Base-by-base conservation (phyloP, 1,140 invertebrate species). In the Drosophila pachea region DNA sequence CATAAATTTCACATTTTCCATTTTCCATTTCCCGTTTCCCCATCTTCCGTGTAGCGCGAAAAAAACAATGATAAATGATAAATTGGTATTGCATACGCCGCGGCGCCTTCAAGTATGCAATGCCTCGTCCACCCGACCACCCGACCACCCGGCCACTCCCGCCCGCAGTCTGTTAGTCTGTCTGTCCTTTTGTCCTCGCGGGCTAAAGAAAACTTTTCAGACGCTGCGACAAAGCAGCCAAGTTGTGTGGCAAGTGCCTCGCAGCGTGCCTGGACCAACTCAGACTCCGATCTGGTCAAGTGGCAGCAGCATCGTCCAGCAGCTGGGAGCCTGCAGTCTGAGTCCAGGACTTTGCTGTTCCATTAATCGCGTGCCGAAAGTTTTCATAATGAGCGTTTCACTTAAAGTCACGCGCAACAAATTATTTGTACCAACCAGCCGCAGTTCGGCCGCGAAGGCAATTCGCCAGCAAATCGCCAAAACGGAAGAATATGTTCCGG, bases 51-150 rank as follows among this genome's bases (percentile, higher is more conserved):
- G 22, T 22, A 14, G 12, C 50, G 52, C 55, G 45, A 45, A 65
- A 66, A 66, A 66, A 68, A 56, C 56, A 79, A 87, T 66, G 79
- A 81, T 77, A 72, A 75, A 88, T 88, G 81, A 88, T 88, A 88
- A 88, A 88, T 88, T 83, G 75, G 74, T 69, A 73, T 76, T 60
- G 65, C 55, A 73, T 76, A 52, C 65, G 55, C 67, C 42, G 12
- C 12, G 40, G 14, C 60, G 60, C 60, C 48, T 63, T 4, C 48
- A 54, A 63, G 40, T 43, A 49, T 54, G 54, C 47, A 49, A 56
- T 14, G 38, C 64, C 32, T 45, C 32, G 11, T 5, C 5, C 29
- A 5, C 3, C 43, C 33, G 3, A 0, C 29, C 7, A 22, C 22
- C 22, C 22, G 22, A 3, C 22, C n/a, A 4, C n/a, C 59, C 9